Conservation (phyloP, 2,888 invertebrate species). For the Macaria notata region DNA sequence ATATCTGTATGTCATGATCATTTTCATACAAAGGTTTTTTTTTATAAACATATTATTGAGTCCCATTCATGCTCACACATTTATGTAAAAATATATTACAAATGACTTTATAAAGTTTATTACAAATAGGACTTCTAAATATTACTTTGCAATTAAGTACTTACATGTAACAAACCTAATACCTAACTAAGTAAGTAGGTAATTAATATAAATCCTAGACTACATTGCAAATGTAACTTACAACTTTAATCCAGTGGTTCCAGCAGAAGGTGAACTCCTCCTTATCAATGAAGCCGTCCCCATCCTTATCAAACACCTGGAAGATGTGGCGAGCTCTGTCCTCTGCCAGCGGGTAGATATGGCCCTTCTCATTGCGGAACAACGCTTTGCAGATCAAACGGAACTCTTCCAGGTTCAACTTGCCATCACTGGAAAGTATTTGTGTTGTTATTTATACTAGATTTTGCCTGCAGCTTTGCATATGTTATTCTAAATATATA, state of each 20-base stretch:
- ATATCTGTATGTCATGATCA: no score
- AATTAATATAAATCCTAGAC: no score
- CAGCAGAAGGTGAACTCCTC: slow-evolving; percentile 94
- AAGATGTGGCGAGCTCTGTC: slow-evolving; percentile 89
- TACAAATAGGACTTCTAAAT: no score
- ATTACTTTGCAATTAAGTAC: no score
- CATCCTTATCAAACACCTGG: slow-evolving; percentile 90
- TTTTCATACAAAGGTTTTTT: no score
- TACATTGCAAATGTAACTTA: slow-evolving; percentile 58
- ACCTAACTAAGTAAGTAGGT: no score
- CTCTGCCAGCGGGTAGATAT: slow-evolving; percentile 89
- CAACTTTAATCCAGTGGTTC: slow-evolving; percentile 95
- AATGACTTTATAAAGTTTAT: no score
- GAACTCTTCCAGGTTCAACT: slow-evolving; percentile 89
- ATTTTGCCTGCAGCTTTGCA: background rate
- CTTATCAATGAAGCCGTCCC: slow-evolving; percentile 88
- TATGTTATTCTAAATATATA: no score
- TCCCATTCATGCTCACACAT: no score
- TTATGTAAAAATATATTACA: no score
- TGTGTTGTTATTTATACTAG: background rate
- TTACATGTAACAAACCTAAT: no score
- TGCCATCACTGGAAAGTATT: slow-evolving; percentile 85
- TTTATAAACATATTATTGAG: no score
- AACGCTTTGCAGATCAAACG: slow-evolving; percentile 91
- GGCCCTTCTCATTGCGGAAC: slow-evolving; percentile 93